A percentile compares a stretch with the other conserved stretches of the same genome.
Conservation (phyloP, 2,797 vertebrate species). For the Kryptolebias ocellatus region DNA sequence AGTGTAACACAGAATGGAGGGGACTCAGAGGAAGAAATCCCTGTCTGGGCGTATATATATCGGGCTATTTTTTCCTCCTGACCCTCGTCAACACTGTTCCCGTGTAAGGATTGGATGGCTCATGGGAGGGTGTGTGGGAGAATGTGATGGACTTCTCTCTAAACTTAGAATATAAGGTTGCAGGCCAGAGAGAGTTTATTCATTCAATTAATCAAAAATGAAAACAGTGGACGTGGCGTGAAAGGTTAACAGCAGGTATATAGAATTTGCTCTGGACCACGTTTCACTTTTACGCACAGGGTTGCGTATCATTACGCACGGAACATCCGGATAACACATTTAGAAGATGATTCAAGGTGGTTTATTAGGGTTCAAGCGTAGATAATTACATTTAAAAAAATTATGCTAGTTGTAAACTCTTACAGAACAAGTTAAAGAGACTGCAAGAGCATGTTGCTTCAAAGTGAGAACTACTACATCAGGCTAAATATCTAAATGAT, state of each 20-base stretch:
- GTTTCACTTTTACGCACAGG: constrained; percentile 34
- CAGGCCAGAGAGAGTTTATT: constrained; percentile 56
- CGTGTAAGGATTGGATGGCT: constrained; percentile 72
- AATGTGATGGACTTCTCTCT: constrained; percentile 48
- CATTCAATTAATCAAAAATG: constrained; percentile 54
- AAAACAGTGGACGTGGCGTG: constrained; percentile 51
- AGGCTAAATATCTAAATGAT: neutral
- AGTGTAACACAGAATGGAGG: constrained; percentile 76
- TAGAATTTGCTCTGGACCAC: neutral
- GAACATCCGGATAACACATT: neutral
- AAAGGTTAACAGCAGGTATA: constrained; percentile 37
- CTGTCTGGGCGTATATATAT: constrained; percentile 80
- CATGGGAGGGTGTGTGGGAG: constrained; percentile 51
- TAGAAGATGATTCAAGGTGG: neutral
- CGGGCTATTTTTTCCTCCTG: constrained; percentile 75
- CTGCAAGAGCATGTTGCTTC: neutral
- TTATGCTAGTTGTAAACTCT: no score
- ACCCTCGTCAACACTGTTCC: constrained; percentile 56
- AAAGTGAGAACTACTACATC: neutral
- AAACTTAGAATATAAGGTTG: constrained; percentile 71
- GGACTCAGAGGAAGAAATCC: constrained; percentile 75
- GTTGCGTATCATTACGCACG: constrained; percentile 34
- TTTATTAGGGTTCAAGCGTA: neutral
- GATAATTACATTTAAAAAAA: neutral
- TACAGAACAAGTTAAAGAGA: neutral